Evolutionary conservation across 2,113 vertebrate genomes (phyloP).

Genomic region (Panthera uncia): DNA sequence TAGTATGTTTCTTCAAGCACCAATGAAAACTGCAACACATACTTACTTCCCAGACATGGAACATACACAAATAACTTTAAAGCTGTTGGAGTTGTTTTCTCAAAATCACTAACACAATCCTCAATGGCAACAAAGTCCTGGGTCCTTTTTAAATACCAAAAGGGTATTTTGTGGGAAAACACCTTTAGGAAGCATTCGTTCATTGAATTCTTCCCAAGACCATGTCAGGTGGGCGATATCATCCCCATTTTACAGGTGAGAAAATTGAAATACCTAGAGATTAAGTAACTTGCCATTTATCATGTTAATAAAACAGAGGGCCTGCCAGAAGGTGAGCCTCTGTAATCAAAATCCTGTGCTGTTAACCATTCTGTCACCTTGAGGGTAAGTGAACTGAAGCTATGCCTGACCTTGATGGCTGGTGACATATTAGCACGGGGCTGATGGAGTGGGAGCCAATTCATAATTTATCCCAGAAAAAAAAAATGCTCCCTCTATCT

Average conservation of each 20-base stretch:
- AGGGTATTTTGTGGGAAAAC: not conserved
- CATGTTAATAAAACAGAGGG: not conserved
- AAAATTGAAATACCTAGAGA: not conserved
- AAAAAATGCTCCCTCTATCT: constrained; percentile 30
- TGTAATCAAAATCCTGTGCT: not conserved
- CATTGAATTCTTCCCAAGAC: not conserved
- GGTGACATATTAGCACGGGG: constrained; percentile 56
- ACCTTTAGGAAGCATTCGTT: not conserved
- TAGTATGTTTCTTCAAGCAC: not conserved
- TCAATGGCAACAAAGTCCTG: not conserved
- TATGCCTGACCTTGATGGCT: constrained; percentile 24
- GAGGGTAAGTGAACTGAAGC: constrained; percentile 15
- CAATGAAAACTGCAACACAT: fast-evolving
- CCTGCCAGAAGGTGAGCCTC: not conserved
- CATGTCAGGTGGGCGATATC: too few species aligned
- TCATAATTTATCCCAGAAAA: constrained; percentile 67
- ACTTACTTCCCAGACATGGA: not conserved
- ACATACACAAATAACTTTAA: not conserved
- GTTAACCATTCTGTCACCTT: constrained; percentile 6
- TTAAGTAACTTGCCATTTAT: not conserved
- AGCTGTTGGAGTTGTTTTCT: not conserved
- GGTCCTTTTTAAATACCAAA: not conserved
- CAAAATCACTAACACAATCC: not conserved
- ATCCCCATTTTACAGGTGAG: constrained; percentile 58
- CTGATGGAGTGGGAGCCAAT: constrained; percentile 53